Evolutionary conservation across 2,888 invertebrate species (phyloP).

Genomic region (Rhamnusium bicolor): DNA sequence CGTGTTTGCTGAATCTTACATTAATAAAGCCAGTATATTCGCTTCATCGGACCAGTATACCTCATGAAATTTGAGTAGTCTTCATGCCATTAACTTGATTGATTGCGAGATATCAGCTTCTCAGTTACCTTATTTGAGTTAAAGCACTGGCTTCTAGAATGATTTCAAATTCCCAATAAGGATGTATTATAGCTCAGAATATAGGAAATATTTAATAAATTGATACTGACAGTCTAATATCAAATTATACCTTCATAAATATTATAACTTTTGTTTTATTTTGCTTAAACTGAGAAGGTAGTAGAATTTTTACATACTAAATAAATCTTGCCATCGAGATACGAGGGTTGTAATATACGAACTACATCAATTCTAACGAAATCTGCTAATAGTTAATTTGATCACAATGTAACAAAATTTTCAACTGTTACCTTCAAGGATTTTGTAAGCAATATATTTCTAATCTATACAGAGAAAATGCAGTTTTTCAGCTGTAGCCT

Average conservation of each 20-base stretch:
- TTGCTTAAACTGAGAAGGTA: no score
- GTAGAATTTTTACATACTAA: no score
- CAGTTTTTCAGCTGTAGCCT: no score
- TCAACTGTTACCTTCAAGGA: no score
- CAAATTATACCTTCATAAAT: background rate
- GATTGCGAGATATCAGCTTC: conserved; percentile 23
- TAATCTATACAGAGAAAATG: no score
- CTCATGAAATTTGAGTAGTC: conserved; percentile 37
- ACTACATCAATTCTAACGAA: no score
- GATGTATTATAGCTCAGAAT: background rate
- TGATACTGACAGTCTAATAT: background rate
- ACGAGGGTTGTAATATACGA: no score
- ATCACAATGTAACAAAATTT: no score
- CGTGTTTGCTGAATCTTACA: conserved; percentile 25
- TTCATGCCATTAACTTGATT: conserved; percentile 37
- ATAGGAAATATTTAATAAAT: background rate
- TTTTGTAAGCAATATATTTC: no score
- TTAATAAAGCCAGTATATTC: conserved; percentile 11
- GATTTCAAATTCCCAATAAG: background rate
- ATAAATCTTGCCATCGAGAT: no score
- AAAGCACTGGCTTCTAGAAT: conserved; percentile 18
- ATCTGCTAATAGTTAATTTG: no score
- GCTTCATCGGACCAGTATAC: conserved; percentile 19
- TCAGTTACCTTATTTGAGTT: conserved; percentile 20
- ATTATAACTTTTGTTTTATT: no score